Base-by-base conservation (phyloP, 2,113 vertebrate genomes). In the Malurus elegans region DNA sequence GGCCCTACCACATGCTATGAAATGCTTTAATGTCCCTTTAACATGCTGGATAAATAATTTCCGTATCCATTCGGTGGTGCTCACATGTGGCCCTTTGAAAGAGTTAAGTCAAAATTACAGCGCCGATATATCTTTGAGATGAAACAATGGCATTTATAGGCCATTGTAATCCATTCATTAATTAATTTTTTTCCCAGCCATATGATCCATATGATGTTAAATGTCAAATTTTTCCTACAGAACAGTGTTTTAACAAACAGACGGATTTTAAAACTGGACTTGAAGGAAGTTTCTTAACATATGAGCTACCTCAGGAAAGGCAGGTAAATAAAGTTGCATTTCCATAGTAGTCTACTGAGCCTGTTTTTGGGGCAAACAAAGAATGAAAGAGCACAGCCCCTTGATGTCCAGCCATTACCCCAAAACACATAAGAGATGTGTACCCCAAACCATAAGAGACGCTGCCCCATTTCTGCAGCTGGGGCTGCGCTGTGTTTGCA, bases 131-230 rank as follows among this genome's bases (percentile, higher is more conserved):
- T 97, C 96, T 95, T 71, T 86, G 76, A 96, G 96, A 97, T 96
- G 95, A 96, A 94, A 96, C 92, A 94, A 93, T 90, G 92, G 95
- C 96, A 95, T 97, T 97, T 98, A 97, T 97, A 95, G 97, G 96
- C 97, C 93, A 97, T 95, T 93, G 92, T 96, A 97, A 96, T 97
- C 96, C 93, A 79, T 81, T 67, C 64, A 97, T 98, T 98, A 97
- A 97, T 97, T 97, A 93, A 44, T 94, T 96, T 97, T 98, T 96
- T 95, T 96, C 94, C 96, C 79, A 96, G 67, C 73, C 96, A 82
- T 95, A 88, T 58, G 96, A 96, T 96, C 97, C 93, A 83, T 92
- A 90, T 96, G 97, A 97, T 95, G 86, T 61, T 71, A 82, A 92
- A 89, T 74, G 92, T 80, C 94, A 81, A 88, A 96, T 97, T 95